Percentiles rank a stretch among this genome's conserved stretches.
phyloP scores from a whole-genome alignment of 2,113 vertebrate species.

The Tychaedon coryphoeus region DNA sequence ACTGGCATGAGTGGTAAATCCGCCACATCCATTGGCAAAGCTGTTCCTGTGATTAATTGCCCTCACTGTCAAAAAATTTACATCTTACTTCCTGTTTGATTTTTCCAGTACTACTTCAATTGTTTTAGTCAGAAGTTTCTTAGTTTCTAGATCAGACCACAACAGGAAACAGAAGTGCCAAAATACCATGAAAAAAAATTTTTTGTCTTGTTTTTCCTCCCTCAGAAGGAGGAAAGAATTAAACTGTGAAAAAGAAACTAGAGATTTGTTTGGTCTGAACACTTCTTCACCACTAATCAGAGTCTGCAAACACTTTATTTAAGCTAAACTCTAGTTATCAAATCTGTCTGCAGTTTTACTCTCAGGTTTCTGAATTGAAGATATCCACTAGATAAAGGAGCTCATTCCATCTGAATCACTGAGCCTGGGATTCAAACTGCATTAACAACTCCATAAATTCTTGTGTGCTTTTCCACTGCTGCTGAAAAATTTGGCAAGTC shows the following conservation, averaged over 20 bases:
- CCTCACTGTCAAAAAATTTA: neutral
- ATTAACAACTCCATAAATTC: neutral
- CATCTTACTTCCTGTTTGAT: conserved; percentile 46
- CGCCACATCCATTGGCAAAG: neutral
- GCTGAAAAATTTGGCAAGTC: neutral
- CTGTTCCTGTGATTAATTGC: conserved; percentile 24
- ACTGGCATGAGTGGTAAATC: neutral
- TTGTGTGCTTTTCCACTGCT: neutral
- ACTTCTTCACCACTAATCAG: neutral
- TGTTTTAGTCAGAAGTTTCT: conserved; percentile 46
- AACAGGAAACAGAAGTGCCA: conserved; percentile 59
- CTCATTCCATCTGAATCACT: neutral
- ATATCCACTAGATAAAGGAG: neutral
- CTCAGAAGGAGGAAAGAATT: conserved; percentile 11
- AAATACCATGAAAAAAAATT: conserved; percentile 35
- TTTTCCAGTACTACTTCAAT: conserved; percentile 31
- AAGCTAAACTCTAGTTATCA: neutral
- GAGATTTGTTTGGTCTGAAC: neutral
- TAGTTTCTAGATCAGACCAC: conserved; percentile 24
- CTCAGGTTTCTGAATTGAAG: neutral
- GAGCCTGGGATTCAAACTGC: neutral
- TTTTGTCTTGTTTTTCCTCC: conserved; percentile 21
- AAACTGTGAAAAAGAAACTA: conserved; percentile 4
- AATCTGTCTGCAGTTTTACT: neutral
- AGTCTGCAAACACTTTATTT: neutral